Evolutionary conservation across 2,888 invertebrate species (phyloP).

Genomic region (Geotrupes spiniger): DNA sequence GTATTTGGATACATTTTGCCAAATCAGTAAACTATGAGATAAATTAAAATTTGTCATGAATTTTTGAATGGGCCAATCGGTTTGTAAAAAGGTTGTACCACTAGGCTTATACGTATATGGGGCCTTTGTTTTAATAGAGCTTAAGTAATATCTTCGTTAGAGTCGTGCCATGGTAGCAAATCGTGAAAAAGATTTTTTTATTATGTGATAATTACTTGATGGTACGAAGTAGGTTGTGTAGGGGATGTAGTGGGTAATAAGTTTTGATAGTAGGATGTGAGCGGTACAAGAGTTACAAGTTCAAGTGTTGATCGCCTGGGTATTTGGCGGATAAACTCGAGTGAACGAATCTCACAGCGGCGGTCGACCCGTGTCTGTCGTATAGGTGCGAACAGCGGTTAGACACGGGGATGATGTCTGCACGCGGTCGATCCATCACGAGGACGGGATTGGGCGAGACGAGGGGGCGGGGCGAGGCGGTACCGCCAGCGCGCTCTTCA

Average conservation of each 20-base stretch:
- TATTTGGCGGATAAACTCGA: slow-evolving; percentile 16
- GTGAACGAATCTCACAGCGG: slow-evolving; percentile 21
- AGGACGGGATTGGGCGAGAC: slow-evolving; percentile 50
- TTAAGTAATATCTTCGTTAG: too few species aligned
- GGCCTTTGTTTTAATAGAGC: too few species aligned
- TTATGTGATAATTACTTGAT: background rate
- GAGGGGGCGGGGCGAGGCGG: slow-evolving; percentile 52
- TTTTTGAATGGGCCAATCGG: too few species aligned
- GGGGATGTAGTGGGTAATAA: slow-evolving; percentile 1
- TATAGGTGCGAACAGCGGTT: slow-evolving; percentile 43
- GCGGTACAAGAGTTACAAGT: background rate
- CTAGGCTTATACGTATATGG: too few species aligned
- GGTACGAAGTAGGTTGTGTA: background rate
- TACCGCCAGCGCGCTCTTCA: slow-evolving; percentile 44
- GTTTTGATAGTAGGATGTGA: slow-evolving; percentile 5
- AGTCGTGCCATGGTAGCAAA: too few species aligned
- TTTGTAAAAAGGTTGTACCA: too few species aligned
- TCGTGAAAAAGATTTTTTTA: too few species aligned
- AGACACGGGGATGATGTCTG: slow-evolving; percentile 43
- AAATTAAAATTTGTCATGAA: too few species aligned
- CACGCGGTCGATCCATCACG: slow-evolving; percentile 50
- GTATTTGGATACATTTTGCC: too few species aligned
- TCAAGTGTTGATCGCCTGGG: slow-evolving; percentile 17
- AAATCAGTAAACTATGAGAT: too few species aligned
- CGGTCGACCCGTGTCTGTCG: slow-evolving; percentile 37